Evolutionary conservation across 1,140 invertebrate genomes (phyloP).

Genomic region (Bombus affinis): DNA sequence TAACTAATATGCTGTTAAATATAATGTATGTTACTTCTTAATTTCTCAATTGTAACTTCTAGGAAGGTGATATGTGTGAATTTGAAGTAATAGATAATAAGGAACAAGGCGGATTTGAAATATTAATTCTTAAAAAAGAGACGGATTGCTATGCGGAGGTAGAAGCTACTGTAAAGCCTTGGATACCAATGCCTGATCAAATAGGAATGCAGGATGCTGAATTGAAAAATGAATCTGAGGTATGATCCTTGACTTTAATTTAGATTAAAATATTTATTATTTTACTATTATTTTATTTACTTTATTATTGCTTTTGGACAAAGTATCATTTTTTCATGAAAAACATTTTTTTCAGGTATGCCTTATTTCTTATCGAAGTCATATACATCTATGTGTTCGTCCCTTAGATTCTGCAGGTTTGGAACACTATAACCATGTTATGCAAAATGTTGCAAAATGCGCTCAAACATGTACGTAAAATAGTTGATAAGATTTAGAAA

Average conservation of each 20-base stretch:
- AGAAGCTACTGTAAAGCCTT: constrained; percentile 64
- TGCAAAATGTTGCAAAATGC: constrained; percentile 71
- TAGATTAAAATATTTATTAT: neutral
- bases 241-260: constrained; percentile 30
- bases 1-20: neutral
- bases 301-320: no score
- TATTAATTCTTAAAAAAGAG: neutral
- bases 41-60: constrained; percentile 11
- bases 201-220: constrained; percentile 56
- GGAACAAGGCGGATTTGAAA: constrained; percentile 38
- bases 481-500: neutral
- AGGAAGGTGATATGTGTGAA: neutral
- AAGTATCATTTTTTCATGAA: neutral
- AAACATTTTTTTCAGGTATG: constrained; percentile 61
- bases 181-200: constrained; percentile 65
- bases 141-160: neutral
- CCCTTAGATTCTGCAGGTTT: constrained; percentile 57
- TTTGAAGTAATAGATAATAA: constrained; percentile 16
- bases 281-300: neutral
- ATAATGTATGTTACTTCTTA: neutral
- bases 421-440: constrained; percentile 66
- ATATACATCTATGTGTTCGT: constrained; percentile 63
- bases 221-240: constrained; percentile 67
- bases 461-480: constrained; percentile 63
- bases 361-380: constrained; percentile 63